Evolutionary conservation across 2,797 vertebrate species (phyloP).

Genomic region (Acridotheres tristis): DNA sequence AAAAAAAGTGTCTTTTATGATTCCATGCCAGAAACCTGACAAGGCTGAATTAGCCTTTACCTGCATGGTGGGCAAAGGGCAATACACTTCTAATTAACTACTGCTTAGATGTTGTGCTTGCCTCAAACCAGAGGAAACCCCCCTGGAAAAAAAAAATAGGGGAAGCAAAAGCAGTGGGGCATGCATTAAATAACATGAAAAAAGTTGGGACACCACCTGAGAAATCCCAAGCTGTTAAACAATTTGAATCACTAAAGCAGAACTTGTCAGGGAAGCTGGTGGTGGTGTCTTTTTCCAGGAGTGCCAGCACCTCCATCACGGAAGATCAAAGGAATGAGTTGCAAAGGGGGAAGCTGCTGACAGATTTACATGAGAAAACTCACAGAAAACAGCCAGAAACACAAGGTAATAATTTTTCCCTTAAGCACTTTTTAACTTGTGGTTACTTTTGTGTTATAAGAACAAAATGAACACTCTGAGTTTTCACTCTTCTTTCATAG

Average conservation of each 20-base stretch:
- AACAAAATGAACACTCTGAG: neutral
- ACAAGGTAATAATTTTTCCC: neutral
- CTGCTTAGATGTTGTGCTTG: neutral
- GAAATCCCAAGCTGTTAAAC: neutral
- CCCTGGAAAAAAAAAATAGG: neutral
- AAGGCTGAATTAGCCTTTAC: neutral
- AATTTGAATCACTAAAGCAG: neutral
- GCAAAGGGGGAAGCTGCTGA: fast-evolving
- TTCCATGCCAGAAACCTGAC: neutral
- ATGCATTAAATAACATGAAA: no score
- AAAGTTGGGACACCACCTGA: neutral
- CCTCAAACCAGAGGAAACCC: neutral
- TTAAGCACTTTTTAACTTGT: neutral
- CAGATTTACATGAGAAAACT: neutral
- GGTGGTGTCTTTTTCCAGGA: neutral
- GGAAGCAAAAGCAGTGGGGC: fast-evolving
- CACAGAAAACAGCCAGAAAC: neutral
- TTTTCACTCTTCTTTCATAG: neutral
- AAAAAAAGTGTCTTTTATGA: neutral
- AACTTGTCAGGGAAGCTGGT: neutral
- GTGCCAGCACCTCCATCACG: neutral
- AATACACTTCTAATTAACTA: neutral
- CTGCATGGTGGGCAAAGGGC: neutral
- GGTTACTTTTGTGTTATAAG: neutral
- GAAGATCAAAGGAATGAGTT: neutral